Conservation (phyloP, 2,113 vertebrate species). For the Atlantisia rogersi region DNA sequence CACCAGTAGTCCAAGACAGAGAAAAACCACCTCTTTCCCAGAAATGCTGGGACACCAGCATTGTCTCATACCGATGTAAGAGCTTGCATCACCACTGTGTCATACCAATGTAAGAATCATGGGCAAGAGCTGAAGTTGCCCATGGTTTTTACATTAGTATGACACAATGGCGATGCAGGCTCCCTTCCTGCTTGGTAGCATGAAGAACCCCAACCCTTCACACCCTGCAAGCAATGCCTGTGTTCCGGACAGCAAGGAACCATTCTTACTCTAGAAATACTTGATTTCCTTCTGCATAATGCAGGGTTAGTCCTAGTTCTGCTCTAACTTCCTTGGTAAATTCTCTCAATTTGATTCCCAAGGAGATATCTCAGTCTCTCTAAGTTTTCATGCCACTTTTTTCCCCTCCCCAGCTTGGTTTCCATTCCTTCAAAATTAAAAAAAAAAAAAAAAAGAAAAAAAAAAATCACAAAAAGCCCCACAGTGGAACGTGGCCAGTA, state of each 20-base stretch:
- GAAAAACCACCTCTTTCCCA: background rate
- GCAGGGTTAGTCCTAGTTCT: background rate
- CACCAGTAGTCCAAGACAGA: background rate
- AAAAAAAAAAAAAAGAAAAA: background rate
- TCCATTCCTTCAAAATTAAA: background rate
- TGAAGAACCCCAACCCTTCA: background rate
- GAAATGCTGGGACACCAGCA: background rate
- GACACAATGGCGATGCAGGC: background rate
- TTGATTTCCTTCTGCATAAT: background rate
- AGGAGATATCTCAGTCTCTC: background rate
- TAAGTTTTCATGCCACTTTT: background rate
- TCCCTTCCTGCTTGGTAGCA: background rate
- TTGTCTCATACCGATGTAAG: too few relatives aligned
- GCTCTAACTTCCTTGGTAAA: background rate
- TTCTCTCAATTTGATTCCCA: background rate
- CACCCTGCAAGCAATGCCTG: background rate
- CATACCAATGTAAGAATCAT: too few relatives aligned
- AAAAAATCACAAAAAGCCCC: background rate
- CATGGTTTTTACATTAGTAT: accelerated
- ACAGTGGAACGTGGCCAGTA: background rate
- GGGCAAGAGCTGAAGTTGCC: too few relatives aligned
- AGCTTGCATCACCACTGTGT: too few relatives aligned
- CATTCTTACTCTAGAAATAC: background rate
- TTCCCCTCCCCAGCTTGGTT: background rate
- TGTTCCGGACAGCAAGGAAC: background rate